phyloP scores from a whole-genome alignment of 2,888 invertebrate species.

The Drosophila ochracea region DNA sequence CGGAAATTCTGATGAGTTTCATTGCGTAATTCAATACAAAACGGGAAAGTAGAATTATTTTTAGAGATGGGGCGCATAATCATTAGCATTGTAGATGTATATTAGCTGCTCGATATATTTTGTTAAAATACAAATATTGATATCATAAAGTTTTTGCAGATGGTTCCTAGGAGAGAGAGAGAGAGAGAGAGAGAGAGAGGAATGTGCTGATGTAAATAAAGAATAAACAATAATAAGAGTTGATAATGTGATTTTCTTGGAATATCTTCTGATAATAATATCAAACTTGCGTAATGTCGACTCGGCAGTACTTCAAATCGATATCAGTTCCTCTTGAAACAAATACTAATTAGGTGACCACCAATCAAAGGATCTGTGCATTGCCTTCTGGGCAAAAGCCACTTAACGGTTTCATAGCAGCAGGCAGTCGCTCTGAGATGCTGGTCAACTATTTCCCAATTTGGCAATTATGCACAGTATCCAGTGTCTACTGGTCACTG shows the following conservation, averaged over 20 bases:
- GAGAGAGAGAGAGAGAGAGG: neutral
- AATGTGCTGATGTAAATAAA: no score
- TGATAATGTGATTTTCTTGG: neutral
- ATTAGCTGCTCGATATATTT: neutral
- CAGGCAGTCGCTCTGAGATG: slow-evolving; percentile 23
- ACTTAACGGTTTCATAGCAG: slow-evolving; percentile 46
- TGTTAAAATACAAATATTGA: neutral
- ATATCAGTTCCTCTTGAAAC: neutral
- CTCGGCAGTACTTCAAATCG: neutral
- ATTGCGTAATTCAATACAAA: neutral
- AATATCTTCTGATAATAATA: neutral
- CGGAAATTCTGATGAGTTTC: neutral
- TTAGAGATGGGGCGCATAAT: neutral
- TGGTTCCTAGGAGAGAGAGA: neutral
- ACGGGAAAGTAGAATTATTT: neutral
- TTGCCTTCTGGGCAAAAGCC: slow-evolving; percentile 34
- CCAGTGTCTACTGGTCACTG: slow-evolving; percentile 31
- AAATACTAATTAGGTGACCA: slow-evolving; percentile 21
- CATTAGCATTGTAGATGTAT: neutral
- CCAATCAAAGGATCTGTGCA: slow-evolving; percentile 11
- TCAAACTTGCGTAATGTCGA: neutral
- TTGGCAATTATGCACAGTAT: slow-evolving; percentile 68
- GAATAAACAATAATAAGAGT: neutral
- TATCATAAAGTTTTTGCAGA: neutral
- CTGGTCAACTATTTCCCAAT: slow-evolving; percentile 55